Base-by-base conservation (phyloP, 2,888 invertebrate genomes). In the Endomychus coccineus region DNA sequence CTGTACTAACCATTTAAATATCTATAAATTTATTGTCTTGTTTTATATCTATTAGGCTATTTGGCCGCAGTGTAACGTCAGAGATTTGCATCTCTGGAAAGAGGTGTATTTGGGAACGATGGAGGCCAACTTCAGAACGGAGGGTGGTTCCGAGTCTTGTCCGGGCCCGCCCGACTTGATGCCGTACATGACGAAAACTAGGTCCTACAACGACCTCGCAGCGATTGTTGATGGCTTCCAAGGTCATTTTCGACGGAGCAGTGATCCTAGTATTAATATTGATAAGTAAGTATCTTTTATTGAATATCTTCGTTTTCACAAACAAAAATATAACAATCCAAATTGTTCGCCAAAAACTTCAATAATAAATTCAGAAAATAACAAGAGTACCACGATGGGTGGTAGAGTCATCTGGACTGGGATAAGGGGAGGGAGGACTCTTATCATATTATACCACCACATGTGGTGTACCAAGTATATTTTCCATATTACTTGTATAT, bases 1-100 rank as follows among this genome's bases (percentile, higher is more conserved):
- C 16, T 28, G 3, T 10, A 15, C 10, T 28, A 6, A 28, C 14
- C 14, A n/a, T n/a, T n/a, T n/a, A n/a, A n/a, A n/a, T n/a, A n/a
- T n/a, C n/a, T n/a, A 14, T 29, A 29, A 29, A 6, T 14, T 6
- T 14, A 5, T 14, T 7, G 10, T 25, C 9, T 6, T 5, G 7
- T 9, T 25, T 10, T 25, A 7, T 25, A 25, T 9, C 17, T 42
- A 40, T 31, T 62, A 90, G 86, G 85, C 89, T 52, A 69, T 94
- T 51, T 87, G 85, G 81, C 89, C 91, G 34, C 82, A 84, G 49
- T 85, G 78, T 65, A 83, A 85, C 61, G 81, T 91, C 35, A 78
- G 90, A 37, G 82, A 86, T 56, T 72, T 94, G 59, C 73, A 73
- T 37, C 71, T 92, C 50, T 95, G 94, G 94, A 74, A 78, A 45